phyloP scores from a whole-genome alignment of 2,113 vertebrate species.

The Vidua chalybeata region DNA sequence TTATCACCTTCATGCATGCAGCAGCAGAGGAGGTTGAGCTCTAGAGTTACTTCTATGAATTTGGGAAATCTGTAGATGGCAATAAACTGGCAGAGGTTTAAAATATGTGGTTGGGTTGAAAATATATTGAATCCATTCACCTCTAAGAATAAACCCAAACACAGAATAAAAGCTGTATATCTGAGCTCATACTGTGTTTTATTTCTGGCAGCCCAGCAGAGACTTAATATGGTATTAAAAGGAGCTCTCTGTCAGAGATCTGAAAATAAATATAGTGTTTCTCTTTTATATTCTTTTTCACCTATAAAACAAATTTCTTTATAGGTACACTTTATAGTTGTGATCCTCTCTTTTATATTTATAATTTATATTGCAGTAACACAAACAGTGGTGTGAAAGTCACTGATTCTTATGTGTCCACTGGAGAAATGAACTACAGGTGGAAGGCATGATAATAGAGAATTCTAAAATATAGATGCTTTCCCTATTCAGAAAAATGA shows the following conservation, averaged over 20 bases:
- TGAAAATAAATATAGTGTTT: conserved; percentile 15
- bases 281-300: background rate
- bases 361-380: background rate
- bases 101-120: background rate
- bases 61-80: background rate
- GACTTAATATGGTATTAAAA: conserved; percentile 29
- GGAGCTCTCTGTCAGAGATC: background rate
- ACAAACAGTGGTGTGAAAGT: background rate
- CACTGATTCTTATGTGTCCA: background rate
- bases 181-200: conserved; percentile 33
- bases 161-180: conserved; percentile 30
- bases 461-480: background rate
- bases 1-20: background rate
- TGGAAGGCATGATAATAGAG: background rate
- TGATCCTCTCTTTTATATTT: background rate
- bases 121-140: background rate
- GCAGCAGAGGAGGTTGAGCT: background rate
- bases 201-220: conserved; percentile 22
- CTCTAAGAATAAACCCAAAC: conserved; percentile 41
- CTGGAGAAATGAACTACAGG: background rate
- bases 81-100: background rate
- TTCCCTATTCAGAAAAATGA: background rate
- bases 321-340: background rate
- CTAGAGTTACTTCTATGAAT: background rate
- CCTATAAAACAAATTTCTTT: background rate